phyloP scores from a whole-genome alignment of 1,140 invertebrate genomes.

The Penaeus indicus region DNA sequence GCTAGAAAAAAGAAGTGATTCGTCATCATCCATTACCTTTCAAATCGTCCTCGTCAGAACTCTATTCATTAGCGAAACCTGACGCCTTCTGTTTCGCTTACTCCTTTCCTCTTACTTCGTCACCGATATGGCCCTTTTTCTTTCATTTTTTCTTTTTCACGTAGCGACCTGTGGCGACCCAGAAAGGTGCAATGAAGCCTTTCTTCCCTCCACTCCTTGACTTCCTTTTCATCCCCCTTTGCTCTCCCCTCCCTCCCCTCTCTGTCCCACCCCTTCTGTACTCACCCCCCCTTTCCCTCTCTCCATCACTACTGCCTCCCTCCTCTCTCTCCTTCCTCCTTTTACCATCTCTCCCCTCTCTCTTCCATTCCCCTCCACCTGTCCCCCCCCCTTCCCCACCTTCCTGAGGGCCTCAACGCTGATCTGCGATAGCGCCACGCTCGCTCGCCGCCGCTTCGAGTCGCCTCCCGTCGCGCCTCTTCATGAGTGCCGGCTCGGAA shows the following conservation, averaged over 20 bases:
- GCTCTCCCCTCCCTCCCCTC: slow-evolving; percentile 27
- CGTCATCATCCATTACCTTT: not conserved
- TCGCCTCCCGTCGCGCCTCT: too few relatives aligned
- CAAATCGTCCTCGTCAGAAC: not conserved
- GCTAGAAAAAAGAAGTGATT: not conserved
- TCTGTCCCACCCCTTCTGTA: not conserved
- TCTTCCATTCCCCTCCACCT: not conserved
- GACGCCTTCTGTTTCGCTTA: too few relatives aligned
- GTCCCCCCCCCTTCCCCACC: not conserved
- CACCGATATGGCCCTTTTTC: too few relatives aligned
- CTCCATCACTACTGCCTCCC: too few relatives aligned
- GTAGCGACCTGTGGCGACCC: not conserved
- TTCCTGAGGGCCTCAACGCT: too few relatives aligned
- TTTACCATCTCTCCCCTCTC: not conserved
- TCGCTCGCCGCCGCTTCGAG: too few relatives aligned
- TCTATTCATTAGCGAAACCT: too few relatives aligned
- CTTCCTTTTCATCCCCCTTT: slow-evolving; percentile 14
- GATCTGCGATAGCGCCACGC: too few relatives aligned
- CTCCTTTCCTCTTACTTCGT: too few relatives aligned
- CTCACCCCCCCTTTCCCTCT: not conserved
- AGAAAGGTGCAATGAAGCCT: not conserved
- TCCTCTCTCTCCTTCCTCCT: not conserved
- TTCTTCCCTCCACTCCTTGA: not conserved
- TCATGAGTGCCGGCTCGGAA: too few relatives aligned
- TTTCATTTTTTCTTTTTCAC: not conserved